Conservation (phyloP, 1,140 invertebrate genomes). For the Pectinophora gossypiella region DNA sequence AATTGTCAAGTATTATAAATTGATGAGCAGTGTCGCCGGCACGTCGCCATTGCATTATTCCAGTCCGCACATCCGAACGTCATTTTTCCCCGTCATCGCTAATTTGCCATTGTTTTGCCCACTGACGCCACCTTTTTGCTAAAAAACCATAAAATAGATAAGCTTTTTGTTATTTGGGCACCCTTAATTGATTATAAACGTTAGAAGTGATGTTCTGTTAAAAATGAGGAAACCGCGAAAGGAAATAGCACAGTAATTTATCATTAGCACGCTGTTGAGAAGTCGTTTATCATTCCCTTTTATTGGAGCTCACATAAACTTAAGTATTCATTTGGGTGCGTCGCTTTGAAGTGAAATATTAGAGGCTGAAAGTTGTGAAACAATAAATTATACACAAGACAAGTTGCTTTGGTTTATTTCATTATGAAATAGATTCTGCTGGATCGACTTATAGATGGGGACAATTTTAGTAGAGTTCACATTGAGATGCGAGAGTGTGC, state of each 20-base stretch:
- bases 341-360: too few relatives aligned
- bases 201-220: slow-evolving; percentile 21
- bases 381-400: too few relatives aligned
- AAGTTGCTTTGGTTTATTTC: too few relatives aligned
- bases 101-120: slow-evolving; percentile 72
- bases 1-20: slow-evolving; percentile 30
- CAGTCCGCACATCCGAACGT: slow-evolving; percentile 46
- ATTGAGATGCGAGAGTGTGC: too few relatives aligned
- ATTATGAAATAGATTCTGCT: too few relatives aligned
- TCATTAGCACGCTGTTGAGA: slow-evolving; percentile 6
- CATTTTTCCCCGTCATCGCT: slow-evolving; percentile 73
- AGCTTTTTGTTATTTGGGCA: slow-evolving; percentile 45
- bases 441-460: too few relatives aligned
- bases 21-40: slow-evolving; percentile 38
- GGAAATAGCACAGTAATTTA: slow-evolving; percentile 15
- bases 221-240: slow-evolving; percentile 9
- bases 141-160: slow-evolving; percentile 72
- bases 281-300: slow-evolving; percentile 15
- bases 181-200: slow-evolving; percentile 63
- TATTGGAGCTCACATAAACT: not conserved
- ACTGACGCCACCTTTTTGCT: slow-evolving; percentile 68
- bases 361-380: too few relatives aligned
- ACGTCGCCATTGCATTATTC: slow-evolving; percentile 38
- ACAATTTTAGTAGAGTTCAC: too few relatives aligned
- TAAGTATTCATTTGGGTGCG: too few relatives aligned